Evolutionary conservation across 2,797 vertebrate species (phyloP).

Genomic region (Echeneis naucrates): DNA sequence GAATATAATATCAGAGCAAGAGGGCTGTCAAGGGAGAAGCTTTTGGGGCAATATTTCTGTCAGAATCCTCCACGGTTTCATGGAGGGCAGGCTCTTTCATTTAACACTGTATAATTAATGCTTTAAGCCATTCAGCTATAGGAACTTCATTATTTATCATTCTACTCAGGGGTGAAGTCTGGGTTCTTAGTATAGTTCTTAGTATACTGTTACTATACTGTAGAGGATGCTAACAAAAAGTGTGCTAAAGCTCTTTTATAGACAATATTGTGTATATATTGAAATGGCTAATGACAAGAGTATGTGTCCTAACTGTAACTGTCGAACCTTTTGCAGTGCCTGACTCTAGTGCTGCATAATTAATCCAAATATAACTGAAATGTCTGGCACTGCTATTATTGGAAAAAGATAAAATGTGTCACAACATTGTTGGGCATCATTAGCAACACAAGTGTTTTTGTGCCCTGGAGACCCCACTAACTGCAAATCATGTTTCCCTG

Average conservation of each 20-base stretch:
- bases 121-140: conserved; percentile 69
- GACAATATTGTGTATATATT: background rate
- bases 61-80: conserved; percentile 75
- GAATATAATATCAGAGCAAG: conserved; percentile 74
- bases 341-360: no score
- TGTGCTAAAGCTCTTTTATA: background rate
- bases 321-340: no score
- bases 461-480: no score
- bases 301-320: no score
- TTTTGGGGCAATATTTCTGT: conserved; percentile 76
- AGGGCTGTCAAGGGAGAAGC: conserved; percentile 70
- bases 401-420: no score
- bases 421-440: no score
- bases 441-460: no score
- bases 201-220: background rate
- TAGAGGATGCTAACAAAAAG: background rate
- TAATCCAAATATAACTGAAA: no score
- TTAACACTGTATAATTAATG: conserved; percentile 81
- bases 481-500: no score
- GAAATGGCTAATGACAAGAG: background rate
- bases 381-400: no score
- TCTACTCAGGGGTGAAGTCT: conserved; percentile 50
- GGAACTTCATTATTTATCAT: conserved; percentile 69
- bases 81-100: conserved; percentile 73
- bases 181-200: conserved; percentile 25